Conservation (phyloP, 2,113 vertebrate genomes). For the Anas platyrhynchos region DNA sequence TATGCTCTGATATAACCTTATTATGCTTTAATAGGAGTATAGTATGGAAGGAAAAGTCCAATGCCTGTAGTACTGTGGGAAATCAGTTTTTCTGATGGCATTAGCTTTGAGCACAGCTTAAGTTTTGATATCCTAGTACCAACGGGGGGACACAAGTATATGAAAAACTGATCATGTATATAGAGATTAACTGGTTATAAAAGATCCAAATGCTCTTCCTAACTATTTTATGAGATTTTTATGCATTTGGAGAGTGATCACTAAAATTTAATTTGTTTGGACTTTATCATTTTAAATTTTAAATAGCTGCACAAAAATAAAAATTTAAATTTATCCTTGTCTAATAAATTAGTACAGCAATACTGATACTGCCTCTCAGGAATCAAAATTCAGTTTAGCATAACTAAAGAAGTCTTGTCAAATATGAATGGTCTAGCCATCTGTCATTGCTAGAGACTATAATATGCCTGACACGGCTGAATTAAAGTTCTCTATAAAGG, state of each 20-base stretch:
- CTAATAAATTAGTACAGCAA: slow-evolving; percentile 71
- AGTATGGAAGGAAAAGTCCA: background rate
- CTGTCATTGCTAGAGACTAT: background rate
- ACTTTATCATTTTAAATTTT: slow-evolving; percentile 78
- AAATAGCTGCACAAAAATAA: slow-evolving; percentile 74
- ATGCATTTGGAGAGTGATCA: slow-evolving; percentile 76
- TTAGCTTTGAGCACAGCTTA: background rate
- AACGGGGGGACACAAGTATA: background rate
- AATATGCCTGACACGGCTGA: background rate
- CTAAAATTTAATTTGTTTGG: slow-evolving; percentile 78
- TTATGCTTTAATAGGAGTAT: background rate
- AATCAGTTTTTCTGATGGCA: background rate
- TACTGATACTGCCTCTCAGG: slow-evolving; percentile 71
- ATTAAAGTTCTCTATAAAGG: background rate
- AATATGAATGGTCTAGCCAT: background rate
- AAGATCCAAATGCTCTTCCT: slow-evolving; percentile 61
- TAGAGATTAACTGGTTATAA: slow-evolving; percentile 60
- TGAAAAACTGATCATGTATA: slow-evolving; percentile 9
- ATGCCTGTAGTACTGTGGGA: background rate
- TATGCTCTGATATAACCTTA: background rate
- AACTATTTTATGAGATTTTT: slow-evolving; percentile 74
- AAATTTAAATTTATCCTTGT: slow-evolving; percentile 63
- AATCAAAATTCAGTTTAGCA: slow-evolving; percentile 52
- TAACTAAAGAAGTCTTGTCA: slow-evolving; percentile 62
- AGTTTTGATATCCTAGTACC: background rate